phyloP scores from a whole-genome alignment of 2,113 vertebrate genomes.

The Scomber colias region DNA sequence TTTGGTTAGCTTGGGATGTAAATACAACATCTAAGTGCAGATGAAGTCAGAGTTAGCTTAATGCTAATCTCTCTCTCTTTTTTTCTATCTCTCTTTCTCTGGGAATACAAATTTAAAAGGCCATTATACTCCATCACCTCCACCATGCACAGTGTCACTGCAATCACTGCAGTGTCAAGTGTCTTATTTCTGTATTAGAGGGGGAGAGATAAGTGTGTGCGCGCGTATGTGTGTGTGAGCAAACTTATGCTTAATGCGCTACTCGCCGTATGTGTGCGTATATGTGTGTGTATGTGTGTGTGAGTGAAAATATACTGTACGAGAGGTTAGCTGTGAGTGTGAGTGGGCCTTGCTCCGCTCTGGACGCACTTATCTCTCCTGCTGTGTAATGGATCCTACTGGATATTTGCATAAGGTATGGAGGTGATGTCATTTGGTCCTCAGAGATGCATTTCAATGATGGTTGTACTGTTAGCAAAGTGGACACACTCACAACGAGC shows the following conservation, averaged over 20 bases:
- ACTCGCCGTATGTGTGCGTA: slow-evolving; percentile 32
- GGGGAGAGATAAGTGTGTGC: slow-evolving; percentile 71
- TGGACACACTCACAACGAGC: slow-evolving; percentile 58
- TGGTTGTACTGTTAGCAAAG: slow-evolving; percentile 59
- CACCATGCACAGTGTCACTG: slow-evolving; percentile 90
- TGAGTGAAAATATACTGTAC: slow-evolving; percentile 61
- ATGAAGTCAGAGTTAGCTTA: slow-evolving; percentile 82
- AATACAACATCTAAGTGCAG: slow-evolving; percentile 52
- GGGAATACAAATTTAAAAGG: slow-evolving; percentile 96
- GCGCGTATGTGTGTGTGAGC: slow-evolving; percentile 51
- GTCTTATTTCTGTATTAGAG: slow-evolving; percentile 89
- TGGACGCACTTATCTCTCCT: slow-evolving; percentile 81
- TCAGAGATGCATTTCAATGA: slow-evolving; percentile 68
- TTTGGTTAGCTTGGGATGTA: slow-evolving; percentile 34
- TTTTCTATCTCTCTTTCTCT: slow-evolving; percentile 90
- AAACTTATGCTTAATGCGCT: slow-evolving; percentile 56
- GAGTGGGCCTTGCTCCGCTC: slow-evolving; percentile 83
- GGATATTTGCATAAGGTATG: slow-evolving; percentile 77
- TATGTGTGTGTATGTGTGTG: slow-evolving; percentile 27
- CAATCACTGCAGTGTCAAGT: slow-evolving; percentile 89
- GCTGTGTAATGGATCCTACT: slow-evolving; percentile 81
- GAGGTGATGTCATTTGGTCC: slow-evolving; percentile 70
- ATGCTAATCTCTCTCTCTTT: slow-evolving; percentile 84
- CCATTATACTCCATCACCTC: slow-evolving; percentile 92
- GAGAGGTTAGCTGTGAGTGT: slow-evolving; percentile 74